These are phyloP conservation scores for Pseudorasbora parva DNA, from an alignment of 2,113 vertebrate genomes.

Conservation along the genomic window DNA sequence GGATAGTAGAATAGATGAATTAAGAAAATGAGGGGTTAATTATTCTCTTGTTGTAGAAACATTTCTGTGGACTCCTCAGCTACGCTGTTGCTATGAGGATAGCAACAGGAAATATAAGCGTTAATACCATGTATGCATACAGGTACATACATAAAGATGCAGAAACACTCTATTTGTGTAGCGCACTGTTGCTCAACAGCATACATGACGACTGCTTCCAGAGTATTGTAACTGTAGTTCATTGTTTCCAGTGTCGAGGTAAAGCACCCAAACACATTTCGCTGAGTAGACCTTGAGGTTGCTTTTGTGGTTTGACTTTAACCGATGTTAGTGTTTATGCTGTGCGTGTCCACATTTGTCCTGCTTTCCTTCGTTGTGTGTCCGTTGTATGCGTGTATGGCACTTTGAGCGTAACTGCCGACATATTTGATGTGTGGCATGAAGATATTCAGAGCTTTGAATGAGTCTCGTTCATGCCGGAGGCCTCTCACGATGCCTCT, in stretches of 20 bases:
- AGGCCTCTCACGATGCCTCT: constrained; percentile 17
- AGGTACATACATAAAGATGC: neutral
- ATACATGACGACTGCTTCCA: constrained; percentile 12
- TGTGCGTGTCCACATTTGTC: constrained; percentile 49
- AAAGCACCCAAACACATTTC: constrained; percentile 14
- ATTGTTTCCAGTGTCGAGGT: neutral
- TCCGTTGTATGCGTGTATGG: constrained; percentile 14
- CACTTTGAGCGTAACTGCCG: neutral
- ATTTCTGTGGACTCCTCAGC: constrained; percentile 20
- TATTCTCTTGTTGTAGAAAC: constrained; percentile 45
- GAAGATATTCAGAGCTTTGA: constrained; percentile 25
- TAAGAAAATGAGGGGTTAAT: constrained; percentile 50
- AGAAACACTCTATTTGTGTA: constrained; percentile 4
- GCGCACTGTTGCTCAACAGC: neutral
- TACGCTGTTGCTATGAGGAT: constrained; percentile 34
- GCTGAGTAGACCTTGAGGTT: constrained; percentile 7
- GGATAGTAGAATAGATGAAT: constrained; percentile 47
- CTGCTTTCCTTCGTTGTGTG: constrained; percentile 41
- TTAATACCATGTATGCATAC: constrained; percentile 45
- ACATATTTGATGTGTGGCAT: neutral
- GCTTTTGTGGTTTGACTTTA: neutral
- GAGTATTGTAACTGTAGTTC: neutral
- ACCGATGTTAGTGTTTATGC: constrained; percentile 26
- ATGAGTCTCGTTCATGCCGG: constrained; percentile 14
- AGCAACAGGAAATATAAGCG: neutral